Evolutionary conservation across 2,113 vertebrate species (phyloP).

Genomic region (Pituophis catenifer): DNA sequence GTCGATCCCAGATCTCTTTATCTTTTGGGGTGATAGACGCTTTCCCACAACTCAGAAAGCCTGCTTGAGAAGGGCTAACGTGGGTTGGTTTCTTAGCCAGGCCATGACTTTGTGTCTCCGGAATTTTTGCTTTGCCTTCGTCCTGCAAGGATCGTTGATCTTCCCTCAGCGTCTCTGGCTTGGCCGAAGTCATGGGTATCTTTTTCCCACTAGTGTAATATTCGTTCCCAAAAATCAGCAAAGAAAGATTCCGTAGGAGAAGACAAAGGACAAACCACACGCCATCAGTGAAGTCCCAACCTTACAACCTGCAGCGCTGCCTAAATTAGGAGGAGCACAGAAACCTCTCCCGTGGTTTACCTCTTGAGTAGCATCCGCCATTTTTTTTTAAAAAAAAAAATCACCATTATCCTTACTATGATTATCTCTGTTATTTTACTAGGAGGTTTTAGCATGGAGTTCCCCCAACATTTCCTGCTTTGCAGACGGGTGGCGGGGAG

Average conservation of each 20-base stretch:
- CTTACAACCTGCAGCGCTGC: conserved; percentile 37
- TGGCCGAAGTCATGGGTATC: conserved; percentile 47
- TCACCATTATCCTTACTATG: background rate
- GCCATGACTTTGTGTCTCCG: conserved; percentile 79
- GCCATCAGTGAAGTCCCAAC: conserved; percentile 47
- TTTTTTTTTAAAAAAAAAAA: background rate
- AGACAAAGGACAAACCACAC: conserved; percentile 52
- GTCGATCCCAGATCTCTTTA: conserved; percentile 87
- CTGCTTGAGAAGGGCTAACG: conserved; percentile 61
- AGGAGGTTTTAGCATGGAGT: background rate
- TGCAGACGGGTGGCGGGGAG: too few relatives aligned
- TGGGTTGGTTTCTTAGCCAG: conserved; percentile 76
- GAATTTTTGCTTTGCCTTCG: conserved; percentile 55
- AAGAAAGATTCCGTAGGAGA: conserved; percentile 52
- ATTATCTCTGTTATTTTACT: conserved; percentile 15
- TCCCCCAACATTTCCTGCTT: too few relatives aligned
- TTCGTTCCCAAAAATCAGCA: conserved; percentile 46
- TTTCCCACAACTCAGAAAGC: conserved; percentile 69
- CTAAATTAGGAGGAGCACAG: background rate
- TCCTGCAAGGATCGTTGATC: conserved; percentile 60
- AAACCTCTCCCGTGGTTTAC: conserved; percentile 8
- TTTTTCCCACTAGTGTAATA: conserved; percentile 66
- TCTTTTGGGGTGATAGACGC: conserved; percentile 84
- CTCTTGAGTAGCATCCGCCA: background rate
- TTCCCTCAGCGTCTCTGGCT: conserved; percentile 58